Conservation (phyloP, 2,113 vertebrate genomes). For the Phodopus roborovskii region DNA sequence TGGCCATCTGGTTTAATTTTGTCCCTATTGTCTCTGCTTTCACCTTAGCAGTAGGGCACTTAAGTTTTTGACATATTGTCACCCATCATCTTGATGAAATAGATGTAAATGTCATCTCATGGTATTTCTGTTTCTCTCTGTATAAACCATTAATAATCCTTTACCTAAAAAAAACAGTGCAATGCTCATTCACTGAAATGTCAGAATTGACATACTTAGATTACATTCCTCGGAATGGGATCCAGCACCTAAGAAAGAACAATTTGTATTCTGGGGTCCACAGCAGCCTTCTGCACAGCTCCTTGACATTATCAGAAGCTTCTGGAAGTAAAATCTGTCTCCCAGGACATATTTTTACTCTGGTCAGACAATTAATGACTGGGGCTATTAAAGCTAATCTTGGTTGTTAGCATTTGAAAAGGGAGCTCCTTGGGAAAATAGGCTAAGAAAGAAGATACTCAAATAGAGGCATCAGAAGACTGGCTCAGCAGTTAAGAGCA, state of each 20-base stretch:
- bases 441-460: constrained; percentile 56
- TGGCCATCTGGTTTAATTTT: constrained; percentile 41
- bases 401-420: constrained; percentile 75
- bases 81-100: constrained; percentile 18
- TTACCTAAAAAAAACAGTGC: not conserved
- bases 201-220: constrained; percentile 69
- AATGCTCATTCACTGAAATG: constrained; percentile 63
- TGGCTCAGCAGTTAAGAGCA: not conserved
- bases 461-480: constrained; percentile 18
- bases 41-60: not conserved
- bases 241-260: constrained; percentile 51
- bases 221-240: constrained; percentile 53
- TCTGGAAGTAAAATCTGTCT: constrained; percentile 70
- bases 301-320: constrained; percentile 60
- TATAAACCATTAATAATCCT: constrained; percentile 49
- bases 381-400: constrained; percentile 76
- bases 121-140: constrained; percentile 50
- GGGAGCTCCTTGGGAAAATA: constrained; percentile 52
- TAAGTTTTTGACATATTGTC: not conserved
- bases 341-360: constrained; percentile 67
- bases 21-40: not conserved
- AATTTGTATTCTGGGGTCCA: constrained; percentile 57
- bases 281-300: not conserved
- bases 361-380: constrained; percentile 74
- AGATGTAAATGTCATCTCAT: constrained; percentile 44